phyloP scores from a whole-genome alignment of 2,888 invertebrate genomes.

The Phyllotreta striolata region DNA sequence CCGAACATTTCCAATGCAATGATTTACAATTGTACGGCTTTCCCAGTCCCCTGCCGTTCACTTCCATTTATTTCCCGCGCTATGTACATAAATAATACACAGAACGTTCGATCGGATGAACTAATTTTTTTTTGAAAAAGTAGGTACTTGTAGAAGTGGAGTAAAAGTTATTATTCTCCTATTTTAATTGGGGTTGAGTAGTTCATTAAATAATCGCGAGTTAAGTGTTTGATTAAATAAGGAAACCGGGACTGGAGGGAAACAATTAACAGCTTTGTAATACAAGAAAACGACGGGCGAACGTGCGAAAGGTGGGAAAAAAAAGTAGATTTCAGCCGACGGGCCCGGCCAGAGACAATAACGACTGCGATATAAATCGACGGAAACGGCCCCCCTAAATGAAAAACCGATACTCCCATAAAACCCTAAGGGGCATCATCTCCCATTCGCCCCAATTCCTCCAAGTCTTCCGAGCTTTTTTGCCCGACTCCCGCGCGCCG shows the following conservation, averaged over 20 bases:
- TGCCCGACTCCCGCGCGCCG: constrained; percentile 12
- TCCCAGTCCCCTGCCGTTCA: constrained; percentile 21
- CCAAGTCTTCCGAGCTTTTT: constrained; percentile 24
- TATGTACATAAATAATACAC: constrained; percentile 17
- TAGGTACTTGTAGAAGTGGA: too few species aligned
- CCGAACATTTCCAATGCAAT: constrained; percentile 46
- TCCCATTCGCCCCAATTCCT: constrained; percentile 3
- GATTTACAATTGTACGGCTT: constrained; percentile 45
- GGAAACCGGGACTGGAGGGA: too few species aligned
- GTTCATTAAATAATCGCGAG: too few species aligned
- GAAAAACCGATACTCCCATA: constrained; percentile 28
- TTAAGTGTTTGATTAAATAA: too few species aligned
- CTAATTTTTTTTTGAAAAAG: too few species aligned
- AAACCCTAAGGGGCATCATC: constrained; percentile 19
- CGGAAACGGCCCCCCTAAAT: constrained; percentile 16
- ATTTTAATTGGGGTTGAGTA: too few species aligned
- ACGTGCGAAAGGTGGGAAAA: constrained; percentile 15
- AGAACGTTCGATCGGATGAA: too few species aligned
- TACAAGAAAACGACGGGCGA: constrained; percentile 10
- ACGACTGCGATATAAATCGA: constrained; percentile 22
- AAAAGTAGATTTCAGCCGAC: constrained; percentile 23
- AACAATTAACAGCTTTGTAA: constrained; percentile 23
- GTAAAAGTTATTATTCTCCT: too few species aligned
- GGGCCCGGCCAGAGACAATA: constrained; percentile 18
- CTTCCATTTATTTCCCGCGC: constrained; percentile 17